Evolutionary conservation across 2,113 vertebrate genomes (phyloP).

Genomic region (Hippocampus mohnikei): DNA sequence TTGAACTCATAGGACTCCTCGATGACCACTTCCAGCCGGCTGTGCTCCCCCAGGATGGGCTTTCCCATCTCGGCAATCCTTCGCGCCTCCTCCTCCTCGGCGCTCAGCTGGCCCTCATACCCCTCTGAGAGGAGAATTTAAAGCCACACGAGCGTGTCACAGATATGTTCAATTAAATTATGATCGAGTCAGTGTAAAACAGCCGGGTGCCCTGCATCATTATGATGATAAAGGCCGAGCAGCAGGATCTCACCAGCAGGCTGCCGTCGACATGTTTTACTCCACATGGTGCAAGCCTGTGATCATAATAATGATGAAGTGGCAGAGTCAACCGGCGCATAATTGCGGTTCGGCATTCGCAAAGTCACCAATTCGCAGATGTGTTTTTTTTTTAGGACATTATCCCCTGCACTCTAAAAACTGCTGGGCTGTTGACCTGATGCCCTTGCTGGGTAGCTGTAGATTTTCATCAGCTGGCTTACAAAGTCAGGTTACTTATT

Average conservation of each 20-base stretch:
- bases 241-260: background rate
- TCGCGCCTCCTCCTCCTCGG: constrained; percentile 86
- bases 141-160: background rate
- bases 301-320: background rate
- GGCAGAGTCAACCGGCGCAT: background rate
- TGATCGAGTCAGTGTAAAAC: background rate
- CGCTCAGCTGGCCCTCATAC: constrained; percentile 74
- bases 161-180: background rate
- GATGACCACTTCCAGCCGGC: constrained; percentile 86
- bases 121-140: constrained; percentile 63
- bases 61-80: constrained; percentile 94
- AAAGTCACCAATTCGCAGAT: background rate
- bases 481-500: too few species aligned
- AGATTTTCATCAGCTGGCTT: too few species aligned
- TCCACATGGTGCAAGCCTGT: background rate
- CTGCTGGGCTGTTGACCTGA: too few species aligned
- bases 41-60: constrained; percentile 87
- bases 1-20: constrained; percentile 96
- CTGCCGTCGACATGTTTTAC: background rate
- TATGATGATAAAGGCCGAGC: background rate
- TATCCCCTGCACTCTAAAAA: background rate
- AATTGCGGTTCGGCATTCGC: background rate
- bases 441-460: too few species aligned
- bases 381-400: background rate
- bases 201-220: background rate